Evolutionary conservation across 2,113 vertebrate species (phyloP).

Genomic region (Rhea pennata): DNA sequence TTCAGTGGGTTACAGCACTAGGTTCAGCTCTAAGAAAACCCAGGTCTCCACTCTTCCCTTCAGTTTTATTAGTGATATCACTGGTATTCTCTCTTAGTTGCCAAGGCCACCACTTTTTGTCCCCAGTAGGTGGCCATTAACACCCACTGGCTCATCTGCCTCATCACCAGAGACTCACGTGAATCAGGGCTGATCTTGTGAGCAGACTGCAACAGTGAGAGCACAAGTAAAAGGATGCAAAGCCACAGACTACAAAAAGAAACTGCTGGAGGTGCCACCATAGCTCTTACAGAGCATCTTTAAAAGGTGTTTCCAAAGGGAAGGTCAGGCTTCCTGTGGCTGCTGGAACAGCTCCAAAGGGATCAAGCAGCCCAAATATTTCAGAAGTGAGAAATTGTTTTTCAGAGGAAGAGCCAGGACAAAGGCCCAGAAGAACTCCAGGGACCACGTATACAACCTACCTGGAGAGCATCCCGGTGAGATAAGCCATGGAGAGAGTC

Average conservation of each 20-base stretch:
- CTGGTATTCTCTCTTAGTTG: background rate
- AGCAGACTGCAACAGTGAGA: background rate
- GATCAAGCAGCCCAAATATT: rapidly evolving
- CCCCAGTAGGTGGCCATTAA: background rate
- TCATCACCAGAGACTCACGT: slow-evolving; percentile 9
- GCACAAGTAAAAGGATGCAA: background rate
- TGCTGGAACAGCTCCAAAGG: background rate
- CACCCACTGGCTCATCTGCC: background rate
- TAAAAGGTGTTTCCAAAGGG: background rate
- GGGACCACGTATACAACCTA: slow-evolving; percentile 29
- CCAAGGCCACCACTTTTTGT: slow-evolving; percentile 20
- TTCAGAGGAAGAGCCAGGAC: background rate
- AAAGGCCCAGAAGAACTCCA: background rate
- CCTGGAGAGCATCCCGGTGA: slow-evolving; percentile 95
- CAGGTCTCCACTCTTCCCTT: background rate
- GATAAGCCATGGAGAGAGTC: slow-evolving; percentile 94
- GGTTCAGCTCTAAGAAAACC: background rate
- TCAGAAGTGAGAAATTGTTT: background rate
- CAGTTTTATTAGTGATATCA: background rate
- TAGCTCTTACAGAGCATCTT: background rate
- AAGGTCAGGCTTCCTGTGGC: background rate
- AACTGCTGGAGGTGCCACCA: background rate
- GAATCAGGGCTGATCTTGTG: background rate
- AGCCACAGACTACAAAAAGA: background rate
- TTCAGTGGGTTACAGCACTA: background rate